These are phyloP conservation scores for Zosterops japonicus DNA, from an alignment of 2,113 vertebrate genomes.

Conservation along the genomic window DNA sequence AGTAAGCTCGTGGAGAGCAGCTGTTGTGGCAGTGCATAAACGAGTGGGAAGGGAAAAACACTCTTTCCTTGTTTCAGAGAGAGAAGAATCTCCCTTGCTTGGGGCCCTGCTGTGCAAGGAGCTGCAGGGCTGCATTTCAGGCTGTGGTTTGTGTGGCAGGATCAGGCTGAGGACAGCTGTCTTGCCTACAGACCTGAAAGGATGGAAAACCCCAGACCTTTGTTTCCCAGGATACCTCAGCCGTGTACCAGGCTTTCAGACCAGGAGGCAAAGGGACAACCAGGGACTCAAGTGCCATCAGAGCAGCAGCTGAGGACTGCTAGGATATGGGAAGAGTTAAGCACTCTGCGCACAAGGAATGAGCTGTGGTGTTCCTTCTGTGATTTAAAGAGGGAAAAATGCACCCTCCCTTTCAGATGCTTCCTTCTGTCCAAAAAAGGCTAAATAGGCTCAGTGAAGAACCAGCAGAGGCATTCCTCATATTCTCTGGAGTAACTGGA, in stretches of 20 bases:
- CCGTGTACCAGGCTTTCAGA: background rate
- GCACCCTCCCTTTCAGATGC: slow-evolving; percentile 32
- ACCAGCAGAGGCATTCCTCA: slow-evolving; percentile 17
- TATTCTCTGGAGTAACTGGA: slow-evolving; percentile 32
- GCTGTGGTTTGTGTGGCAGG: background rate
- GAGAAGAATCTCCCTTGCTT: background rate
- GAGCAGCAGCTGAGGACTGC: background rate
- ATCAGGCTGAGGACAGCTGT: background rate
- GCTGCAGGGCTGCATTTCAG: background rate
- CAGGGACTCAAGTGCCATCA: background rate
- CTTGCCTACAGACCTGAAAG: background rate
- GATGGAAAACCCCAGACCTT: fast-evolving
- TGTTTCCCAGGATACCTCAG: background rate
- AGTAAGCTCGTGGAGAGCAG: background rate
- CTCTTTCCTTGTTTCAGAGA: background rate
- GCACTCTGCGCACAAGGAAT: background rate
- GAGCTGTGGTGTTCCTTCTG: slow-evolving; percentile 43
- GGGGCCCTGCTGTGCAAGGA: background rate
- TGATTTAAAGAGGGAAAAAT: slow-evolving; percentile 65
- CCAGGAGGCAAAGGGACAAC: background rate
- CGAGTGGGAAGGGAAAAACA: background rate
- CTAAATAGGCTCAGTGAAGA: slow-evolving; percentile 31
- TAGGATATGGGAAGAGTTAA: slow-evolving; percentile 30
- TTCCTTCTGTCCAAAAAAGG: slow-evolving; percentile 66
- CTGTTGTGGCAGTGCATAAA: background rate